Base-by-base conservation (phyloP, 2,113 vertebrate genomes). In the Ictalurus punctatus region DNA sequence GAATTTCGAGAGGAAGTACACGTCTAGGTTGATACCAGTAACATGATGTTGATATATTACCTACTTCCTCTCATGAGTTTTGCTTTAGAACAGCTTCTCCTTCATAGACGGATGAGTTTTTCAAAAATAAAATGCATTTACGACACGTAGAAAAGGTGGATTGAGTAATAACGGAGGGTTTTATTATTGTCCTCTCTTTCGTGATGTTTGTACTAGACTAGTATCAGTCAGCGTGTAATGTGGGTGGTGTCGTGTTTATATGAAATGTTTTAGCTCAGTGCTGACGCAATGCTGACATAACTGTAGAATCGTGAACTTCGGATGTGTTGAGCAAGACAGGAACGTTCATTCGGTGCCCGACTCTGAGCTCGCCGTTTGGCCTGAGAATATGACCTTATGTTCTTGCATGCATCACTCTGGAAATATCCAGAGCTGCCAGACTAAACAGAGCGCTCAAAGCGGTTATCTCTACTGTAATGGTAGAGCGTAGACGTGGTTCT, bases 171-270 rank as follows among this genome's bases (percentile, higher is more conserved):
- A 74, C 7, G 73, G 81, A 83, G 87, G 61, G 81, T 87, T 89
- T 84, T 30, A 25, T 54, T 44, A 80, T 34, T 27, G 23, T 83
- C 69, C 71, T 86, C 16, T 30, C 16, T 59, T 59, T 85, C 56
- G 54, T 37, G 52, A 25, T 74, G 86, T 82, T 63, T 73, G 23
- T 56, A 48, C 23, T 6, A 3, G 65, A 58, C 23, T 6, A 6
- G 65, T 91, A 83, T 92, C 93, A 90, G 19, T 34, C 19, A 73
- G 93, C 85, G 92, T 91, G 92, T 89, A 93, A 93, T 89, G 90
- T 90, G 10, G 89, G 93, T 90, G 91, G 63, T 90, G 82, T 91
- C 91, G 54, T 69, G 80, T 86, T 90, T 48, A 17, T 65, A 21
- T 67, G 63, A 69, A 86, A 74, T n/a, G 37, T 58, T 56, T 88